Conservation (phyloP, 2,888 invertebrate species). For the Amblyteles armatorius region DNA sequence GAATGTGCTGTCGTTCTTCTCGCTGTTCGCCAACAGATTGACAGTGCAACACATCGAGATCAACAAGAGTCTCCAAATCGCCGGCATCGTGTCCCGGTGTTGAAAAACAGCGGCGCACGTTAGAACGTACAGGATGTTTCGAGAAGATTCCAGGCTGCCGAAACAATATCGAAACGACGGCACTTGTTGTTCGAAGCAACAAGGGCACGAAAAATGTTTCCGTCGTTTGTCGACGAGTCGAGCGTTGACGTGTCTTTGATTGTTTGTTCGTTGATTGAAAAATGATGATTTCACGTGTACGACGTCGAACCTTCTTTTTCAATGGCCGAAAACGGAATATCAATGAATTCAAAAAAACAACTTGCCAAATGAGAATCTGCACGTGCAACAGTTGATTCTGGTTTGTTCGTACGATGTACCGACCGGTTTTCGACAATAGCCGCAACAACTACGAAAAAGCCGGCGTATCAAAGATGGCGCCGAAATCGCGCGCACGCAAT, state of each 20-base stretch:
- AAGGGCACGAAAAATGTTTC: background rate
- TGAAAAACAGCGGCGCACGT: background rate
- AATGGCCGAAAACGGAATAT: conserved; percentile 10
- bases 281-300: background rate
- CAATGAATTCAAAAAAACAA: background rate
- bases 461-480: conserved; percentile 2
- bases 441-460: background rate
- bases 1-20: conserved; percentile 84
- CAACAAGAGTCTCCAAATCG: conserved; percentile 37
- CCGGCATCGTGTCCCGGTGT: conserved; percentile 38
- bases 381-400: conserved; percentile 4
- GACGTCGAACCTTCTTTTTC: background rate
- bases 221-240: background rate
- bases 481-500: background rate
- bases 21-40: conserved; percentile 57
- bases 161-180: background rate
- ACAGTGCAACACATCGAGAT: conserved; percentile 45
- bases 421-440: background rate
- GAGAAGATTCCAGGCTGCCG: background rate
- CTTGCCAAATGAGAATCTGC: background rate
- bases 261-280: background rate
- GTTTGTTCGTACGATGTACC: background rate
- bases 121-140: background rate
- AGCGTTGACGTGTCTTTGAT: background rate
- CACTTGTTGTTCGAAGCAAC: background rate